Base-by-base conservation (phyloP, 2,113 vertebrate genomes). In the Odocoileus virginianus region DNA sequence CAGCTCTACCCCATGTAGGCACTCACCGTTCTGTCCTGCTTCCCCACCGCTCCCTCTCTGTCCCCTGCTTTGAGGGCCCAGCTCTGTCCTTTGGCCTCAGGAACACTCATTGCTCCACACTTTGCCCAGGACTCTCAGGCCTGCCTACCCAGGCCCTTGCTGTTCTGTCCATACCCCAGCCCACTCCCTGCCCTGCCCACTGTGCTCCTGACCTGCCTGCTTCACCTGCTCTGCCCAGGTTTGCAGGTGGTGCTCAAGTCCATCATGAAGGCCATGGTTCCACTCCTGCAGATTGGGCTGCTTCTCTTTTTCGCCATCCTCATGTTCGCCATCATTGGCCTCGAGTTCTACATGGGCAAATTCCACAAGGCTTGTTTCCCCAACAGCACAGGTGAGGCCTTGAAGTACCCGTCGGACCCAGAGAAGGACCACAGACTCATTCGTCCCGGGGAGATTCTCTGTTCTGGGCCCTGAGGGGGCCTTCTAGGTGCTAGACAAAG, bases 201-300 rank as follows among this genome's bases (percentile, higher is more conserved):
- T 0, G 33, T 7, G 60, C 60, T 0, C 19, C 87, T 93, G 89
- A 95, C 83, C 36, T 0, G 52, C n/a, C 36, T n/a, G 33, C 43
- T 3, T 4, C 76, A 17, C 52, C 86, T 14, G 45, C 88, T 43
- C 96, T 40, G 36, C 4, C 11, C 95, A 99, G 99, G 99, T 97
- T 98, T 99, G 82, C 99, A 99, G 99, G 99, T 99, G 97, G 99
- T 99, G 19, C 98, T 99, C 92, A 99, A 99, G 99, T 99, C 99
- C 97, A 99, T 99, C 96, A 99, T 99, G 99, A 99, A 99, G 98
- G 99, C 99, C 4, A 99, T 99, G 99, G 99, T 99, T 2, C 99
- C 99, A 4, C 98, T 99, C 95, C 99, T 99, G 43, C 99, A 99
- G 98, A 99, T 99, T 0, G 99, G 99, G 94, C 97, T 99, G 98